phyloP scores from a whole-genome alignment of 1,140 invertebrate genomes.

The Triops longicaudatus region DNA sequence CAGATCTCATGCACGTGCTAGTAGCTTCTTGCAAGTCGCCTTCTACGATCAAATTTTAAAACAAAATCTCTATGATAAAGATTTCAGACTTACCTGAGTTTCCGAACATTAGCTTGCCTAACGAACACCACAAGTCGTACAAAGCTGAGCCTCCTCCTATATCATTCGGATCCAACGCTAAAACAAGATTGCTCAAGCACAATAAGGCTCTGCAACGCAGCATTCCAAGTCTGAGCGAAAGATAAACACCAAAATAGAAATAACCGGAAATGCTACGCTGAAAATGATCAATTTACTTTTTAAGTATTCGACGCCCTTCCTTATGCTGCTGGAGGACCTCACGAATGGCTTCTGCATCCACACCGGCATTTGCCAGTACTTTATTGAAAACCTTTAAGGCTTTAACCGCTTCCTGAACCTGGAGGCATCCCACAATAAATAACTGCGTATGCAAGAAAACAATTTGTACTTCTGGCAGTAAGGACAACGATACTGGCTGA shows the following conservation, averaged over 20 bases:
- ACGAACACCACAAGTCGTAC: conserved; percentile 45
- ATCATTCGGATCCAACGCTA: conserved; percentile 47
- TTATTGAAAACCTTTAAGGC: conserved; percentile 47
- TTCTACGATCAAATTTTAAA: conserved; percentile 36
- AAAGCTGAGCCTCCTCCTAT: conserved; percentile 50
- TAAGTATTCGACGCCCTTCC: conserved; percentile 42
- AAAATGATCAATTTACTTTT: conserved; percentile 35
- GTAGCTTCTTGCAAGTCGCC: conserved; percentile 47
- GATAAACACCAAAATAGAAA: neutral
- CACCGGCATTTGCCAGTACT: conserved; percentile 45
- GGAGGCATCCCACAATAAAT: neutral
- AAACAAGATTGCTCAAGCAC: conserved; percentile 58
- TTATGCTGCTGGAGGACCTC: conserved; percentile 44
- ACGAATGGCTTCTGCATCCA: conserved; percentile 44
- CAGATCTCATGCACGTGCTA: conserved; percentile 55
- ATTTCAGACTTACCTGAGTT: conserved; percentile 32
- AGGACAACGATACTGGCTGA: neutral
- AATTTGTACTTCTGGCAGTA: neutral
- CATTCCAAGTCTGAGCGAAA: conserved; percentile 35
- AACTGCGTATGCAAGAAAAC: neutral
- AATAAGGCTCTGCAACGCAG: conserved; percentile 50
- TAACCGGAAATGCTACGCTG: neutral
- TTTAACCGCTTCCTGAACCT: conserved; percentile 44
- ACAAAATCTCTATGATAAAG: neutral
- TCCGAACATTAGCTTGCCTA: conserved; percentile 48